These are phyloP conservation scores for Aricia agestis DNA, from an alignment of 1,140 invertebrate species.

Conservation along the genomic window DNA sequence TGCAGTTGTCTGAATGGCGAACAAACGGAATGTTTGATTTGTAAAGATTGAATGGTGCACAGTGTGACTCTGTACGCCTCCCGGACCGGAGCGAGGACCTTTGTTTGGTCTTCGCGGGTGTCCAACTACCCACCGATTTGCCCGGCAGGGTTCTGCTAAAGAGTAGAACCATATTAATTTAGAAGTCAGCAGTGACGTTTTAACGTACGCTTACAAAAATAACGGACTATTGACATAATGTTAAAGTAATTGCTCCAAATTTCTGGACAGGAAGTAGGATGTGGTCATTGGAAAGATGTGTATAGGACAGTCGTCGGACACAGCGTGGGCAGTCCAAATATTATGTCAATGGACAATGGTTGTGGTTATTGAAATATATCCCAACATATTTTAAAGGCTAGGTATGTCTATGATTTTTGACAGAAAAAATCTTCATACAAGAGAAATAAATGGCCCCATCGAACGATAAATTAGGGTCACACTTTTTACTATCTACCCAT, in stretches of 20 bases:
- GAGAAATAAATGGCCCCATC: too few relatives aligned
- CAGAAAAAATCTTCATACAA: too few relatives aligned
- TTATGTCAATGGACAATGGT: neutral
- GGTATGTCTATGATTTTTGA: too few relatives aligned
- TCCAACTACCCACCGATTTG: constrained; percentile 65
- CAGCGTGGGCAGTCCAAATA: neutral
- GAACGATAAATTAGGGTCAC: too few relatives aligned
- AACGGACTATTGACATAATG: neutral
- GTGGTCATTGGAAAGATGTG: neutral
- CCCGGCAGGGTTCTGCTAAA: constrained; percentile 63
- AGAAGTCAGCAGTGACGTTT: constrained; percentile 47
- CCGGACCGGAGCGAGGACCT: constrained; percentile 24
- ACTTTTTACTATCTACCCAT: too few relatives aligned
- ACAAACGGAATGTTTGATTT: constrained; percentile 53
- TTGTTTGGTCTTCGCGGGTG: constrained; percentile 66
- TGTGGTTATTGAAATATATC: neutral
- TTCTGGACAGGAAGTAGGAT: neutral
- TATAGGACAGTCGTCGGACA: neutral
- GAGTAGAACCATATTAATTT: constrained; percentile 49
- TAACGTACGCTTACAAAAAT: neutral
- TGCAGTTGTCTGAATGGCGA: constrained; percentile 35
- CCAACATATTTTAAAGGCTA: too few relatives aligned
- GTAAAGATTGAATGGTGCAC: constrained; percentile 62
- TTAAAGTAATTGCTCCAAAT: neutral
- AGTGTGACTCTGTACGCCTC: constrained; percentile 52